These are phyloP conservation scores for Haliclona indistincta DNA, from an alignment of 37 sponge, comb jelly and placozoan genomes.

Conservation along the genomic window DNA sequence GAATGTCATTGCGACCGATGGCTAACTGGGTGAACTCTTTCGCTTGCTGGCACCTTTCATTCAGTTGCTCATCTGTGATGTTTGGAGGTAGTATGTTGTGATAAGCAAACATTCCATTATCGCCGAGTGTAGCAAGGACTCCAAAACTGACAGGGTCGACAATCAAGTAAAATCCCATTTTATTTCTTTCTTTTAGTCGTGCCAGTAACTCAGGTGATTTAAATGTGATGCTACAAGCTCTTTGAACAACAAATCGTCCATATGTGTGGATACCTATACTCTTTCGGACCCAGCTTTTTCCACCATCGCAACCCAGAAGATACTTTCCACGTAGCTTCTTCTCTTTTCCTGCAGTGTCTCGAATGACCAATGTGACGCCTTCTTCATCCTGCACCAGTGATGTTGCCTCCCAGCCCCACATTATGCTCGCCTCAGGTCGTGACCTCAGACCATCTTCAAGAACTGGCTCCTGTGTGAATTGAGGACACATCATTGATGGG, in stretches of 20 bases:
- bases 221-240: slow-evolving; percentile 58
- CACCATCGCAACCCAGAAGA: slow-evolving; percentile 73
- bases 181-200: not conserved
- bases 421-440: slow-evolving; percentile 16
- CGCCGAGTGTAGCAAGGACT: slow-evolving; percentile 29
- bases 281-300: slow-evolving; percentile 54
- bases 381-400: slow-evolving; percentile 51
- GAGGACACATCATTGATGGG: slow-evolving; percentile 54
- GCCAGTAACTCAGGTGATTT: slow-evolving; percentile 41
- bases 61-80: slow-evolving; percentile 24
- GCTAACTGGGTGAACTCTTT: slow-evolving; percentile 7
- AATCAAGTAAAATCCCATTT: slow-evolving; percentile 23
- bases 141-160: not conserved
- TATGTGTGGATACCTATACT: slow-evolving; percentile 47
- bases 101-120: slow-evolving; percentile 23
- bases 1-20: slow-evolving; percentile 7
- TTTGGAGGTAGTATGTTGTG: slow-evolving; percentile 26
- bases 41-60: slow-evolving; percentile 18
- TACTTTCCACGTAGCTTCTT: slow-evolving; percentile 45
- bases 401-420: slow-evolving; percentile 47
- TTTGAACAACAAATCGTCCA: slow-evolving; percentile 60
- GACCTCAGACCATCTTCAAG: slow-evolving; percentile 49
- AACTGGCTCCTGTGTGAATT: slow-evolving; percentile 54
- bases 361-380: slow-evolving; percentile 39
- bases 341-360: slow-evolving; percentile 10